phyloP scores from a whole-genome alignment of 2,113 vertebrate genomes.

The Cettia cetti region DNA sequence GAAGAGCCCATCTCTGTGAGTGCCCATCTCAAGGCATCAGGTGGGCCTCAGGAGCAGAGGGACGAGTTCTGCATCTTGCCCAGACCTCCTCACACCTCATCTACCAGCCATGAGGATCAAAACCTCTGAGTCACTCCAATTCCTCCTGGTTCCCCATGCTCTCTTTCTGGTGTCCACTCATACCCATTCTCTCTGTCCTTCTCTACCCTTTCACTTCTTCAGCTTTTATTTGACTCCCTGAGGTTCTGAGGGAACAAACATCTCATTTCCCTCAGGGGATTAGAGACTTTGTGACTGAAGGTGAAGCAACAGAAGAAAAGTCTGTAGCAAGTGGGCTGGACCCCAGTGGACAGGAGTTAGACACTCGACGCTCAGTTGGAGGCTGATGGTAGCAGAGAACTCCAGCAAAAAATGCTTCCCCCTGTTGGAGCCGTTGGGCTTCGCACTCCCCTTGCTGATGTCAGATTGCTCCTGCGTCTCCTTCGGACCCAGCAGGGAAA shows the following conservation, averaged over 20 bases:
- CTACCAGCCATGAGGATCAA: not conserved
- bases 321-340: not conserved
- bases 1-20: slow-evolving; percentile 62
- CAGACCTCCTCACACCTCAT: not conserved
- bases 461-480: not conserved
- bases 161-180: not conserved
- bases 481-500: not conserved
- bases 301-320: not conserved
- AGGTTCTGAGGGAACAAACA: not conserved
- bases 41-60: not conserved
- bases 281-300: not conserved
- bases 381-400: not conserved
- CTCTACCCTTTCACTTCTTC: not conserved
- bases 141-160: not conserved
- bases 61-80: not conserved
- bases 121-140: not conserved
- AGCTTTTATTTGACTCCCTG: not conserved
- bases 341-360: too few species aligned
- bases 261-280: not conserved
- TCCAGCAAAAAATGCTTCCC: not conserved
- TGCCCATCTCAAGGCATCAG: not conserved
- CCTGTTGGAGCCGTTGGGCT: not conserved
- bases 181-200: not conserved
- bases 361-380: not conserved
- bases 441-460: not conserved